Percentiles rank a stretch among this genome's conserved stretches.
These are phyloP conservation scores for Clavelina lepadiformis DNA, from an alignment of 23 tunicate genomes.

Conservation along the genomic window DNA sequence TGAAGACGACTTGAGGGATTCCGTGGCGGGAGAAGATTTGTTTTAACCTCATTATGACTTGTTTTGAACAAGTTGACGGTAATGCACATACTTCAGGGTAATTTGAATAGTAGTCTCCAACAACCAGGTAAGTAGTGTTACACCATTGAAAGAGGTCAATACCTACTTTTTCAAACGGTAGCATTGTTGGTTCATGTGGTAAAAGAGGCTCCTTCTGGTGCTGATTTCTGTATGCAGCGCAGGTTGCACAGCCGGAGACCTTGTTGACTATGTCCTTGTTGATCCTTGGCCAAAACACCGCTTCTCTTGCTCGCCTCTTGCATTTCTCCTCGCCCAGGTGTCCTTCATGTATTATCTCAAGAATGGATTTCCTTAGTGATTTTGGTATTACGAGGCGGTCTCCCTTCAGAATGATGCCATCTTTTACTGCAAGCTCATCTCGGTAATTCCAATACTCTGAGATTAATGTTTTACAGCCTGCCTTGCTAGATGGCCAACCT, in stretches of 20 bases:
- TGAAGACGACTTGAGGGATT: no score
- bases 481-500: constrained; percentile 11
- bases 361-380: not conserved
- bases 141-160: constrained; percentile 17
- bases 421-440: not conserved
- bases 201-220: not conserved
- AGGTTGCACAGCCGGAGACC: constrained; percentile 2
- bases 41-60: no score
- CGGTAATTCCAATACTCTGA: constrained; percentile 15
- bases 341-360: constrained; percentile 5
- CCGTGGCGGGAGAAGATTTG: no score
- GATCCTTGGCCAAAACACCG: constrained; percentile 24
- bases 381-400: constrained; percentile 23
- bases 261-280: constrained; percentile 1
- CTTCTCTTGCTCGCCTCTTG: constrained; percentile 16
- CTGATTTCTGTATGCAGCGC: constrained; percentile 8
- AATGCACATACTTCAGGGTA: no score
- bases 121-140: no score
- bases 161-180: constrained; percentile 23
- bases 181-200: constrained; percentile 2
- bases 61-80: no score
- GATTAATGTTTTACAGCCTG: not conserved
- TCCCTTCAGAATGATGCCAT: constrained; percentile 24
- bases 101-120: no score
- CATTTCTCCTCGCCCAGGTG: constrained; percentile 19